These are phyloP conservation scores for Nipponacmea schrenckii DNA, from an alignment of 2,888 invertebrate genomes.

Conservation along the genomic window DNA sequence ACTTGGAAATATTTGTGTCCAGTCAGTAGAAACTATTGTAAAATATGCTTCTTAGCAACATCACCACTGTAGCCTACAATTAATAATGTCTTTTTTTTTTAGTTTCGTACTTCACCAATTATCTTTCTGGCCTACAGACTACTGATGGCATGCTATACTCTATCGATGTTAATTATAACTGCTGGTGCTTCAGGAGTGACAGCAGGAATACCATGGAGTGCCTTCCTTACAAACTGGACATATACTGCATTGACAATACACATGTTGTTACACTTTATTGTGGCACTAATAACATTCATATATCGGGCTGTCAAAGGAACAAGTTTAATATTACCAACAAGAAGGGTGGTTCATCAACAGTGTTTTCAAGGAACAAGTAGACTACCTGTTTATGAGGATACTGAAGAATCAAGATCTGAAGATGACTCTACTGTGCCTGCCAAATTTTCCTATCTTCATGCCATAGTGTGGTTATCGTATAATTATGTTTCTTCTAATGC, in stretches of 20 bases:
- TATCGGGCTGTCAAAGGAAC: neutral
- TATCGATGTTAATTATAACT: constrained; percentile 1
- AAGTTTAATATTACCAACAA: too few species aligned
- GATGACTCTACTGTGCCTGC: neutral
- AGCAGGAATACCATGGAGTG: constrained; percentile 18
- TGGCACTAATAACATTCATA: constrained; percentile 24
- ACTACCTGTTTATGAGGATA: too few species aligned
- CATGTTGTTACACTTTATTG: constrained; percentile 26
- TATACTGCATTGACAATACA: constrained; percentile 29
- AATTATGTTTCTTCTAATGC: constrained; percentile 43
- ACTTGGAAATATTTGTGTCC: too few species aligned
- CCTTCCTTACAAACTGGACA: constrained; percentile 35
- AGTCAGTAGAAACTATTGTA: too few species aligned
- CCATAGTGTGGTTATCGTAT: constrained; percentile 51
- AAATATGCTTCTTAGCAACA: too few species aligned
- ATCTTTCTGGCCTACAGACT: neutral
- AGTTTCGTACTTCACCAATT: neutral
- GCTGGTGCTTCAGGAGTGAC: neutral
- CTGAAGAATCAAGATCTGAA: neutral
- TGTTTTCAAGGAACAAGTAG: too few species aligned
- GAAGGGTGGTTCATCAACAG: too few species aligned
- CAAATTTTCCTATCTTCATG: neutral
- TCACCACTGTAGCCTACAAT: too few species aligned
- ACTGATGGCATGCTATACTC: neutral
- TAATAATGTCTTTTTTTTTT: too few species aligned